Evolutionary conservation across 1,140 invertebrate genomes (phyloP), one percentile per base, ranked within the genome.

Genomic region (Calosoma granatense): DNA sequence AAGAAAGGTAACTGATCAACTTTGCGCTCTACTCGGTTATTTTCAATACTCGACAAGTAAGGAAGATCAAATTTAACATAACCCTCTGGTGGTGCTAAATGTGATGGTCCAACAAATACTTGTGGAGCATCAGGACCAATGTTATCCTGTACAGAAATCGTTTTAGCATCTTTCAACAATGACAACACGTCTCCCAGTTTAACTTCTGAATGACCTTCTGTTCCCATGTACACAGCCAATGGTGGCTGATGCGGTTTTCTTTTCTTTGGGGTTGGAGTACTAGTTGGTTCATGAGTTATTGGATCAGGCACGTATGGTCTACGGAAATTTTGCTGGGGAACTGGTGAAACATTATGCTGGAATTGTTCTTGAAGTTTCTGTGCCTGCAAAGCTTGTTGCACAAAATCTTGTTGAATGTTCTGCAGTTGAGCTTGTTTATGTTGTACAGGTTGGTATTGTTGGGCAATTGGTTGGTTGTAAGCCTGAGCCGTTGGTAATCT

Each of bases 51-150:
- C 0, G 87, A 89, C 17, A 91, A 68, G 65, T 91, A 91, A 0
- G 88, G 88, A 9, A 91, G 71, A 60, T 90, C 87, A 64, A 90
- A 91, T 72, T 89, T 90, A 0, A 82, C 77, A 59, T 86, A 91
- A 43, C 83, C 83, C 17, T 78, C 71, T 14, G 87, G 86, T 15
- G 84, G 77, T 22, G 79, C 77, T 54, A 91, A 72, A 61, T 79
- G 83, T 0, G 84, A 81, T 0, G 88, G 88, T 0, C 88, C 88
- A 0, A 91, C 85, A 62, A 91, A 91, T 20, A 90, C 84, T 65
- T 82, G 76, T 0, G 88, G 88, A 0, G 80, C 75, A 56, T 83
- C 75, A 1, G 79, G 74, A 1, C 75, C 66, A 2, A 90, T 77
- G 0, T 79, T 80, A 65, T 90, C 88, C 43, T 90, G 72, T 1